Conservation (phyloP, 1,140 invertebrate genomes). For the Octopus sinensis region DNA sequence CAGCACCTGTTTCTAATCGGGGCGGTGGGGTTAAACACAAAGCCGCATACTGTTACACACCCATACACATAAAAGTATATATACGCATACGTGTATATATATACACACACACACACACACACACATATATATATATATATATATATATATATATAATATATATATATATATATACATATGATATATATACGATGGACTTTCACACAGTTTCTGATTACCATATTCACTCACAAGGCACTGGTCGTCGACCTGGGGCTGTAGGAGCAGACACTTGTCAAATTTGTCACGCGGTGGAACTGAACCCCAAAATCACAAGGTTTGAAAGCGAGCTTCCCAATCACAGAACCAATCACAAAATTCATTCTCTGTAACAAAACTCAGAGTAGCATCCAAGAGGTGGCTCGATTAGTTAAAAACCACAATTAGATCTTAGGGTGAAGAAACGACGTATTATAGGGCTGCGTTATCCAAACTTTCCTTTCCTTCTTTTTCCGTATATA, state of each 20-base stretch:
- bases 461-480: no score
- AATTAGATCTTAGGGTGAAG: no score
- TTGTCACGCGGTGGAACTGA: background rate
- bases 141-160: background rate
- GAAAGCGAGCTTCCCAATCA: background rate
- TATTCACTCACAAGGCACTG: background rate
- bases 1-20: no score
- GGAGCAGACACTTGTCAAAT: background rate
- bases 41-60: no score
- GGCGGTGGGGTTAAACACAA: no score
- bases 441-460: no score
- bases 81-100: background rate
- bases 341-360: no score
- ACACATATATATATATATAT: constrained; percentile 2
- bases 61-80: no score
- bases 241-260: background rate
- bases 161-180: background rate
- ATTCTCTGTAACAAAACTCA: no score
- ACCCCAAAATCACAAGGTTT: background rate
- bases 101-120: background rate
- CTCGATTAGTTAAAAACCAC: no score
- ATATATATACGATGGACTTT: background rate
- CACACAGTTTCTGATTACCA: background rate
- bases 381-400: no score
- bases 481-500: no score